Base-by-base conservation (phyloP, 1,140 invertebrate genomes). In the Cyclina sinensis region DNA sequence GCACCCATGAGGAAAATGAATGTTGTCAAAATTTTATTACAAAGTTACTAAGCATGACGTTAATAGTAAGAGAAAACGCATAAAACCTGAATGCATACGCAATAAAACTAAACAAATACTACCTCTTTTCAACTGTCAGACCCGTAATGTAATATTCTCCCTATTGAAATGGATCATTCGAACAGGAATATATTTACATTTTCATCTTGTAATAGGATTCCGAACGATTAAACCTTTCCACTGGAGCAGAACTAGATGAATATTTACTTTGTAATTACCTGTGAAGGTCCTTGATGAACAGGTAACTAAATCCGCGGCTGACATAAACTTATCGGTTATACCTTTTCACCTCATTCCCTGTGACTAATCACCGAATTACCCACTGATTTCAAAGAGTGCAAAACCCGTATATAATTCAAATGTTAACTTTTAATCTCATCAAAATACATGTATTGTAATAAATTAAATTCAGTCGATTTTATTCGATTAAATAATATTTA, bases 161-260 rank as follows among this genome's bases (percentile, higher is more conserved):
- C 43, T 24, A 78, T 78, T 78, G 74, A 78, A 78, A 78, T 78
- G 5, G 43, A 78, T 78, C 74, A 78, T 54, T 78, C n/a, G 14
- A 78, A 54, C 43, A 14, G 39, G 74, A 54, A 54, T 21, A 51
- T 78, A 48, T 78, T 78, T 78, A 78, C 74, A 78, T 78, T 78
- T 43, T 54, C 74, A 35, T 76, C 35, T 48, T 48, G 74, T 78
- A 78, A 78, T 48, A 35, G 43, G 74, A 78, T 78, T 76, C 46
- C 1, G 11, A 39, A 54, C 54, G 24, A 11, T 21, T 27, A 30
- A 30, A 35, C 16, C 3, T 2, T 35, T 24, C 54, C 74, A 35
- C 2, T 46, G 5, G n/a, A 16, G 46, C 46, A 21, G 39, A 78
- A 46, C 39, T 57, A 78, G 48, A 54, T 43, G n/a, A 78, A 54